Evolutionary conservation across 2,888 invertebrate genomes (phyloP), one percentile per base, ranked within the genome.

Genomic region (Ophraella communa): DNA sequence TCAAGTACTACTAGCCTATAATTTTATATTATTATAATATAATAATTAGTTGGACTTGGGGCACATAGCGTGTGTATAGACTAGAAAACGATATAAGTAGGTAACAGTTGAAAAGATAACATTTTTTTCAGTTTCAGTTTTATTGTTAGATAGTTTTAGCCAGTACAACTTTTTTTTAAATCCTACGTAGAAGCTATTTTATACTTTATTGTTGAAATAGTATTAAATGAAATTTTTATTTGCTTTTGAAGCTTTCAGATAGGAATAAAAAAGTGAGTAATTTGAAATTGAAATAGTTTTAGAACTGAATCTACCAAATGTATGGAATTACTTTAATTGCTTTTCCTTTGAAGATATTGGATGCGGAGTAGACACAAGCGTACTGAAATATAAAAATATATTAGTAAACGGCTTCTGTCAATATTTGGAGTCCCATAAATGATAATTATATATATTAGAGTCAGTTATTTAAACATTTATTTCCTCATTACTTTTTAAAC

Each of bases 261-360:
- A 24, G 39, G 35, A 33, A 24, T 27, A 45, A 35, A 47, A 35
- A 20, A 55, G 30, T 42, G 3, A n/a, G 35, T 47, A 18, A 35
- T 49, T 45, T 58, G 52, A 20, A 51, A 49, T 63, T 42, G 57
- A 64, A 56, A 61, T 64, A 58, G 55, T 66, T 63, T 35, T 53
- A 30, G 58, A 30, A 53, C 53, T 49, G 57, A 61, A 54, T 58
- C 64, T 49, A 58, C 58, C 52, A 27, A 58, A 64, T 39, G 39
- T 51, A 23, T 49, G 59, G 62, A 64, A 65, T 68, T 68, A 66
- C 58, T 68, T 64, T 68, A 68, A 68, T 68, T 64, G 61, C 64
- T 68, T 66, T 64, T 65, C 62, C 55, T 27, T 44, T 55, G 61
- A 52, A 58, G 52, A 55, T 51, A 55, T 47, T 53, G 55, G 58